Conservation (phyloP, 2,888 invertebrate species). For the Zaprionus obscuricornis region DNA sequence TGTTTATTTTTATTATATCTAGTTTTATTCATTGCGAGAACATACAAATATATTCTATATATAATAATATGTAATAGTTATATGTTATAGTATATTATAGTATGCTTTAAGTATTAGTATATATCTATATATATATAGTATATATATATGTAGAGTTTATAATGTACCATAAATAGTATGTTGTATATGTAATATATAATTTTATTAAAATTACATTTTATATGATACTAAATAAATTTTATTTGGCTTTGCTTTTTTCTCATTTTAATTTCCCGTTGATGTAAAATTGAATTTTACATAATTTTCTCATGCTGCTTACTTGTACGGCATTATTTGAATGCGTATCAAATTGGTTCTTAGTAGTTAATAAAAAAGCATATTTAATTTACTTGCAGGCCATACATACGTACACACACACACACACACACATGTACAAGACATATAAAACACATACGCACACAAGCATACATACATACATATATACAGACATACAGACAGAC, state of each 20-base stretch:
- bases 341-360: constrained; percentile 78
- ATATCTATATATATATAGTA: constrained; percentile 8
- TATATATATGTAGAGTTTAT: constrained; percentile 17
- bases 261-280: constrained; percentile 13
- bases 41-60: constrained; percentile 9
- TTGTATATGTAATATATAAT: constrained; percentile 33
- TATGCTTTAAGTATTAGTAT: too few species aligned
- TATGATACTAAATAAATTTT: constrained; percentile 66
- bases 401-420: constrained; percentile 20
- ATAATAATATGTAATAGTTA: neutral
- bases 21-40: constrained; percentile 44
- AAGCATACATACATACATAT: constrained; percentile 9
- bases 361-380: constrained; percentile 79
- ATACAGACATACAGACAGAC: constrained; percentile 15
- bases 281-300: constrained; percentile 76
- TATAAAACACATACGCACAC: neutral
- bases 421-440: constrained; percentile 11
- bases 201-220: constrained; percentile 58
- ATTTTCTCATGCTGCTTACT: constrained; percentile 46
- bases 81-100: too few species aligned
- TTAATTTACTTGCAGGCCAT: constrained; percentile 71
- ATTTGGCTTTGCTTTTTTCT: constrained; percentile 67
- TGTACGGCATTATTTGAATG: constrained; percentile 70
- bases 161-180: constrained; percentile 26
- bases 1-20: constrained; percentile 65